Conservation (phyloP, 23 tunicate genomes). For the Corella eumyota region DNA sequence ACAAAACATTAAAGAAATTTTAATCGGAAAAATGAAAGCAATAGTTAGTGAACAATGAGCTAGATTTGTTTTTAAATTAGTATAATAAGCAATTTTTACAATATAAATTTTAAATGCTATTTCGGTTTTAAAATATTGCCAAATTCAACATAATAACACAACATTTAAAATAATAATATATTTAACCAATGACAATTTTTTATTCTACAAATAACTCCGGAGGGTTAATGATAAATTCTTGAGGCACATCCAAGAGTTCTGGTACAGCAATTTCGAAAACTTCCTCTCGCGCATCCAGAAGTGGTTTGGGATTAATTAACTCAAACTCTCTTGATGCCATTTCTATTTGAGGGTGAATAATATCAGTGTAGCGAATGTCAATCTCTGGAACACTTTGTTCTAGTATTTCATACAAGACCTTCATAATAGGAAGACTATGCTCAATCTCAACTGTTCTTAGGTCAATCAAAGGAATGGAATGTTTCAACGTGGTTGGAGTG, state of each 20-base stretch:
- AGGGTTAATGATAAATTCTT: constrained; percentile 21
- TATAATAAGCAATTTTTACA: no score
- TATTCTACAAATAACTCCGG: constrained; percentile 13
- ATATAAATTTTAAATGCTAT: no score
- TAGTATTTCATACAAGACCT: background rate
- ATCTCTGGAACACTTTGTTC: constrained; percentile 10
- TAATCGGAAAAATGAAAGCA: no score
- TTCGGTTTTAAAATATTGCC: no score
- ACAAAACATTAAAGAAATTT: no score
- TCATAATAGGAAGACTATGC: constrained; percentile 12
- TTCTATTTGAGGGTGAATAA: constrained; percentile 6
- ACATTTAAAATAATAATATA: no score
- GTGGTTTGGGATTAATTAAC: constrained; percentile 7
- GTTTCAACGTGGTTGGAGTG: constrained; percentile 7
- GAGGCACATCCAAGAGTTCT: constrained; percentile 7
- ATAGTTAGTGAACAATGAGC: no score
- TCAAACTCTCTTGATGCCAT: constrained; percentile 25
- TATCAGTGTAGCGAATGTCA: background rate
- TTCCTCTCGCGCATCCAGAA: constrained; percentile 3
- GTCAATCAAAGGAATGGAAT: constrained; percentile 13
- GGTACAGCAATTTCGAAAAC: constrained; percentile 6
- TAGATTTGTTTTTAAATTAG: no score
- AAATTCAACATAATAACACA: no score
- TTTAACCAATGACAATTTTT: background rate
- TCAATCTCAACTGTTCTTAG: constrained; percentile 6